Base-by-base conservation (phyloP, 2,113 vertebrate genomes). In the Microcebus ravelobensis region DNA sequence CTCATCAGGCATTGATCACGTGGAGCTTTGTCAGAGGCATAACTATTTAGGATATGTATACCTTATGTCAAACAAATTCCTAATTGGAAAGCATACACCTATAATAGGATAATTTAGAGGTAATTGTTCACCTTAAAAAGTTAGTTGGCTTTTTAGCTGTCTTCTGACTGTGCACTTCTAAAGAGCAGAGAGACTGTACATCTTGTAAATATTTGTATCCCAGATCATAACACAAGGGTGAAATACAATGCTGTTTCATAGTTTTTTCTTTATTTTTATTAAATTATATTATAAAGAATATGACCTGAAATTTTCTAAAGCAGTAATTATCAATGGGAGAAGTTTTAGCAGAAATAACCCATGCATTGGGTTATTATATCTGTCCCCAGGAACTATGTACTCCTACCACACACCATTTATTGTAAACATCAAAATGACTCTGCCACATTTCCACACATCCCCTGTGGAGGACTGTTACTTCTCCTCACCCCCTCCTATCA, bases 301-400 rank as follows among this genome's bases (percentile, higher is more conserved):
- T 82, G 45, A 57, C 52, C 52, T 91, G 74, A n/a, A 96, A 55
- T 95, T 93, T 95, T 91, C 57, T 89, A 85, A 84, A 94, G 36
- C 5, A 50, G 2, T 84, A 80, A 68, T 68, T 91, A 81, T 74
- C 31, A 85, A 1, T 87, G 9, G 3, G 29, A 82, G 15, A 82
- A 50, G 9, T 17, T 93, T 84, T 57, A 31, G 34, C 71, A 86
- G 52, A 76, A 76, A 4, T 71, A 5, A 81, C 67, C 34, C 15
- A 25, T 67, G 45, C 18, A 55, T 48, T 85, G 27, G 63, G n/a
- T 92, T 83, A 27, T 94, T 74, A 74, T 63, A 7, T 1, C 39
- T 61, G 2, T 68, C 31, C 2, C 34, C n/a, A 92, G 34, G 52
- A 86, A 71, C 45, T 65, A 1, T 14, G 10, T 83, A 27, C 29